Percentiles rank a stretch among this genome's conserved stretches.
phyloP scores from a whole-genome alignment of 2,888 invertebrate genomes.

The Caenorhabditis virilis region DNA sequence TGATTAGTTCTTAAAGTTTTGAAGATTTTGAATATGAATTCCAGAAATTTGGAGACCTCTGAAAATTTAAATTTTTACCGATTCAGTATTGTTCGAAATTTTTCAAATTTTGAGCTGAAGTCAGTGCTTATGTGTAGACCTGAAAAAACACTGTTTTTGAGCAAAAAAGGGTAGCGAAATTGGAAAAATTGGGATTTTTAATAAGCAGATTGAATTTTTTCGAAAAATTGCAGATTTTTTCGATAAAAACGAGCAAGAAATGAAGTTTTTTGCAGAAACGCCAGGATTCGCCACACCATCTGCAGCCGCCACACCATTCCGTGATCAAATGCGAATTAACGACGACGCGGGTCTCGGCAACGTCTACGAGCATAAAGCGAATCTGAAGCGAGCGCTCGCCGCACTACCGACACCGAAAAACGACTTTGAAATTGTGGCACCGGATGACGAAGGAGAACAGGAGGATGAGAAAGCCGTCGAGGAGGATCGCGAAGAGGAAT shows the following conservation, averaged over 20 bases:
- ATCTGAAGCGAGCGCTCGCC: constrained; percentile 80
- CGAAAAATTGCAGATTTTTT: too few relatives aligned
- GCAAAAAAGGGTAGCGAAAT: too few relatives aligned
- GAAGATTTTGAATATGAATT: too few relatives aligned
- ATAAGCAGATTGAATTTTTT: too few relatives aligned
- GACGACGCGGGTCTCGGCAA: constrained; percentile 77
- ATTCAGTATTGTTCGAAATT: too few relatives aligned
- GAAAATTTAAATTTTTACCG: too few relatives aligned
- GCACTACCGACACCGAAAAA: constrained; percentile 88
- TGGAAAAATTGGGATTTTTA: too few relatives aligned
- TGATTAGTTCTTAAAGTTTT: too few relatives aligned
- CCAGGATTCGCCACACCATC: constrained; percentile 53
- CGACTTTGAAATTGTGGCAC: constrained; percentile 97
- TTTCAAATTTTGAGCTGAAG: too few relatives aligned
- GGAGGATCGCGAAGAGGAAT: constrained; percentile 41
- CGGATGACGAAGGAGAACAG: constrained; percentile 78
- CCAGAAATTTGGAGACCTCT: too few relatives aligned
- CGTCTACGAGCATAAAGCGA: constrained; percentile 61
- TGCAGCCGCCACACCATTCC: constrained; percentile 78
- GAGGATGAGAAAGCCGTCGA: constrained; percentile 57
- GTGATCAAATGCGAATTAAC: constrained; percentile 94
- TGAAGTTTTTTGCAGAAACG: constrained; percentile 20
- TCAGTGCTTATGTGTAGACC: too few relatives aligned
- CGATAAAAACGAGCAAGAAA: neutral
- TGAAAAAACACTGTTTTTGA: too few relatives aligned